Conservation (phyloP, 2,888 invertebrate genomes). For the Ochropleura plecta region DNA sequence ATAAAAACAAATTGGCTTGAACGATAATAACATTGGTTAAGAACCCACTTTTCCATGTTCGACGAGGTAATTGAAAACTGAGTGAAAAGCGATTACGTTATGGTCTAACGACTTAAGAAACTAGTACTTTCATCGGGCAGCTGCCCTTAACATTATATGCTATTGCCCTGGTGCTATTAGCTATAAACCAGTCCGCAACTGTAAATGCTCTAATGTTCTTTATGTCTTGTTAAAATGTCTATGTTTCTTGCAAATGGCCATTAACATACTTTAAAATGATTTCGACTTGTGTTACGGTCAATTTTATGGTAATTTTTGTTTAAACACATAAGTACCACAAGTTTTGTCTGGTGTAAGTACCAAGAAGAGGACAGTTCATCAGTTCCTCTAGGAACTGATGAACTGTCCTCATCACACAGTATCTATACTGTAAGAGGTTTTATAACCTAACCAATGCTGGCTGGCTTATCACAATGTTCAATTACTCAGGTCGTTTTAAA, state of each 20-base stretch:
- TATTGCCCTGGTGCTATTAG: constrained; percentile 66
- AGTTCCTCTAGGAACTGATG: no score
- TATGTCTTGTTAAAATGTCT: constrained; percentile 44
- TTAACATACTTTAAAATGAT: constrained; percentile 34
- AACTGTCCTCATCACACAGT: no score
- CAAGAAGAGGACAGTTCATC: background rate
- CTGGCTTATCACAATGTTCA: no score
- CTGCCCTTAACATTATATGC: constrained; percentile 78
- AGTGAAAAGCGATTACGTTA: constrained; percentile 79
- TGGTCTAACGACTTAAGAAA: constrained; percentile 74
- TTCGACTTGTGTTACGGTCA: background rate
- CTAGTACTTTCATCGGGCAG: constrained; percentile 73
- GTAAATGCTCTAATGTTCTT: constrained; percentile 37
- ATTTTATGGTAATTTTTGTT: background rate
- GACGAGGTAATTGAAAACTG: constrained; percentile 76
- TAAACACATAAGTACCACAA: background rate
- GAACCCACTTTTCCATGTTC: constrained; percentile 49
- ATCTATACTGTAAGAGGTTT: no score
- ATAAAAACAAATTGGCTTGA: constrained; percentile 43
- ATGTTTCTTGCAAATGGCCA: constrained; percentile 29
- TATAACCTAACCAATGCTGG: no score
- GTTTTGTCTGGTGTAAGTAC: background rate
- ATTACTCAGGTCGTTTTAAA: no score
- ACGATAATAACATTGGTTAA: constrained; percentile 44
- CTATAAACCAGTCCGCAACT: constrained; percentile 41